Percentiles rank a stretch among this genome's conserved stretches.
phyloP scores from a whole-genome alignment of 2,113 vertebrate species.

The Trogon surrucura region DNA sequence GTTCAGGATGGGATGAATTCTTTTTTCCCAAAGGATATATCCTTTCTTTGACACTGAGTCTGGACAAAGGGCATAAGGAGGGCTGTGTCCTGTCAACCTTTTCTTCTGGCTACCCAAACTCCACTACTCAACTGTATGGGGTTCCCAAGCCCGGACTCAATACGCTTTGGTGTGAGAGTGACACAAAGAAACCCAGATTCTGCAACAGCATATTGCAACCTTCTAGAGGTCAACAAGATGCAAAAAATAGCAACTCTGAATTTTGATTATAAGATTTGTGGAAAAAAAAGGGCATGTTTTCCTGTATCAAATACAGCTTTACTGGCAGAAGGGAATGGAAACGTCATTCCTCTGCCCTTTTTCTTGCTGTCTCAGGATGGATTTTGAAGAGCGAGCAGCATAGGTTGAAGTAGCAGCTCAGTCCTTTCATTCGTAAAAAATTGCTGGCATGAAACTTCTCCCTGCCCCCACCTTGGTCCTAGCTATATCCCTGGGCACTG shows the following conservation, averaged over 20 bases:
- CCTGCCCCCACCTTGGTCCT: not conserved
- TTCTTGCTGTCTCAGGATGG: not conserved
- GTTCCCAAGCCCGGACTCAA: not conserved
- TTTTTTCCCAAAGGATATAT: not conserved
- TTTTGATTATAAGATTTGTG: not conserved
- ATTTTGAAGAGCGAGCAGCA: not conserved
- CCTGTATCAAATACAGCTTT: not conserved
- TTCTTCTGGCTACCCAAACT: not conserved
- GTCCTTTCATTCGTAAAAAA: not conserved
- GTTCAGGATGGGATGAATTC: not conserved
- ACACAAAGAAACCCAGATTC: not conserved
- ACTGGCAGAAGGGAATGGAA: not conserved
- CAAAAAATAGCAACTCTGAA: not conserved
- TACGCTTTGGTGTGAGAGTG: rapidly evolving
- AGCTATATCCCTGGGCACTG: not conserved
- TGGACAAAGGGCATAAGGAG: not conserved
- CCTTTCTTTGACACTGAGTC: not conserved
- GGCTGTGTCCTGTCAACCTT: not conserved
- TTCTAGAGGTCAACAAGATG: not conserved
- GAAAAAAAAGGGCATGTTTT: not conserved
- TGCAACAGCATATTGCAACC: not conserved
- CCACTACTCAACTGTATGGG: rapidly evolving
- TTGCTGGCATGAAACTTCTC: not conserved
- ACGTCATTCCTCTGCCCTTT: not conserved
- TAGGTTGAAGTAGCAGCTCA: not conserved